Percentiles rank a stretch among this genome's conserved stretches.
phyloP scores from a whole-genome alignment of 2,888 invertebrate species.

The Drosophila ustulata region DNA sequence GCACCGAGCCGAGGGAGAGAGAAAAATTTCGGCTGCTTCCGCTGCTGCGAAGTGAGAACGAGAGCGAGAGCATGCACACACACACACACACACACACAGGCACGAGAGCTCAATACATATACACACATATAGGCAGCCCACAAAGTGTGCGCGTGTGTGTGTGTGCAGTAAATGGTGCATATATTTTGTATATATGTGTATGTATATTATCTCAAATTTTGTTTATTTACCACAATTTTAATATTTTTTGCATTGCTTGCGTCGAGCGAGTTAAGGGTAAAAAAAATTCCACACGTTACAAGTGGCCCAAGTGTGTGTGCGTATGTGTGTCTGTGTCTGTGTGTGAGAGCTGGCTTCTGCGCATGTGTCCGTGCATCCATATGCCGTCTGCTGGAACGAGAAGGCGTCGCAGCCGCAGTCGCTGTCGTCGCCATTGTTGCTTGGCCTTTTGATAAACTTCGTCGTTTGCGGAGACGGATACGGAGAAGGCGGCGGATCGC shows the following conservation, averaged over 20 bases:
- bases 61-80: conserved; percentile 19
- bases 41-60: conserved; percentile 23
- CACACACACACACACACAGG: conserved; percentile 11
- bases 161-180: conserved; percentile 25
- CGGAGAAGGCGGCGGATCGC: conserved; percentile 3
- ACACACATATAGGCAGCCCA: conserved; percentile 22
- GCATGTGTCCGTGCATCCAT: conserved; percentile 59
- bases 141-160: conserved; percentile 8
- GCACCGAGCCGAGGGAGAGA: conserved; percentile 16
- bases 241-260: conserved; percentile 63
- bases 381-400: conserved; percentile 34
- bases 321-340: conserved; percentile 31
- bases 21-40: conserved; percentile 9
- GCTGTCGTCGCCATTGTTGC: conserved; percentile 61
- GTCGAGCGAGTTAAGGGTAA: conserved; percentile 59
- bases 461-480: conserved; percentile 40
- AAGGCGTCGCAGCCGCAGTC: conserved; percentile 35
- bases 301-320: conserved; percentile 37
- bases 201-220: conserved; percentile 46
- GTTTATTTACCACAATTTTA: conserved; percentile 79
- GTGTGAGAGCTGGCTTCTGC: conserved; percentile 46
- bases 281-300: conserved; percentile 54
- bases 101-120: conserved; percentile 16
- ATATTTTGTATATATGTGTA: conserved; percentile 31
- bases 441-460: conserved; percentile 83